Evolutionary conservation across 1,140 invertebrate genomes (phyloP), one percentile per base, ranked within the genome.

Genomic region (Holotrichia oblita): DNA sequence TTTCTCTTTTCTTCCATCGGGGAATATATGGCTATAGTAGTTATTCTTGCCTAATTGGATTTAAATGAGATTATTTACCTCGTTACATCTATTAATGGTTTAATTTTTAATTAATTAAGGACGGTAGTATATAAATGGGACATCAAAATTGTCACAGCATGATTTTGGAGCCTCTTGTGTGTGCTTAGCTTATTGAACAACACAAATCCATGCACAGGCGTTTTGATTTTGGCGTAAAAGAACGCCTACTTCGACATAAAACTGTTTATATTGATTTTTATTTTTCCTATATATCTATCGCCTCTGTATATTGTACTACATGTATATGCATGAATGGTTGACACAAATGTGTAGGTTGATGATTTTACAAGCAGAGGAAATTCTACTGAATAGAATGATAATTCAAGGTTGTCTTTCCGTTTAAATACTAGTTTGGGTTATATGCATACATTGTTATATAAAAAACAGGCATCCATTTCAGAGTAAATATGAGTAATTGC

Each of bases 51-150:
- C 48, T 55, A 48, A 48, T 10, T 48, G 44, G 44, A n/a, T 55
- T 17, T 55, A 55, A 55, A 55, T 55, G 48, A 55, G 48, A 55
- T 55, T 55, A 55, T 55, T 55, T 55, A 55, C 48, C 48, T 55
- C 48, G 48, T 55, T 55, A 55, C 6, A 17, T 14, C 48, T 17
- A 55, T 55, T 55, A 55, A 55, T 17, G 14, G 48, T 55, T 17
- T 55, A 55, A 55, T 55, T 55, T 6, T 55, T 55, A 55, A 55
- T 55, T 55, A 55, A 55, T 55, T 55, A 55, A 55, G 0, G 48
- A 55, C 48, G 48, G 14, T 17, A 6, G 14, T 2, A 55, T 17
- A 14, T 10, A 44, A 9, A 44, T n/a, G 48, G 14, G 7, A 55
- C 6, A 55, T 14, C n/a, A 7, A 55, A n/a, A n/a, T 17, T 10